Evolutionary conservation across 2,113 vertebrate species (phyloP).

Genomic region (Dinomys branickii): DNA sequence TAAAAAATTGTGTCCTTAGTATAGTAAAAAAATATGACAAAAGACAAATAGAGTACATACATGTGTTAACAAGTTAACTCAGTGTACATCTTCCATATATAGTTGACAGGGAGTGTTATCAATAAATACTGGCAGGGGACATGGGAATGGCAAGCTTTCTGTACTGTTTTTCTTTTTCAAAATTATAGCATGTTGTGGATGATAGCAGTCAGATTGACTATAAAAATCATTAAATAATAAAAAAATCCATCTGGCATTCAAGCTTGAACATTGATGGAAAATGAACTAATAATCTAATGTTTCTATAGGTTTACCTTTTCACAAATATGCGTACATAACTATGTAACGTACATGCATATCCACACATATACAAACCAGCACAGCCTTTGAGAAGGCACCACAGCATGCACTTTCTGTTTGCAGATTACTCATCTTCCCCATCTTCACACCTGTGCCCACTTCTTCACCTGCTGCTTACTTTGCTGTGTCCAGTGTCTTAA

Average conservation of each 20-base stretch:
- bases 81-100: background rate
- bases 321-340: background rate
- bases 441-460: background rate
- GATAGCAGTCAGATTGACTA: background rate
- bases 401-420: background rate
- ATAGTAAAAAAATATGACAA: background rate
- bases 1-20: background rate
- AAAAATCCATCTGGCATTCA: background rate
- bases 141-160: background rate
- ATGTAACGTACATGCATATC: background rate
- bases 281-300: background rate
- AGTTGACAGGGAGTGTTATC: background rate
- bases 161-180: background rate
- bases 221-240: background rate
- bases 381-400: rapidly evolving
- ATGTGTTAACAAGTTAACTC: background rate
- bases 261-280: background rate
- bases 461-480: background rate
- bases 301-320: background rate
- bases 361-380: no score
- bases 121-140: background rate
- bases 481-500: background rate
- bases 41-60: background rate
- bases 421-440: background rate
- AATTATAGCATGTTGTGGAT: background rate